Conservation (phyloP, 2,888 invertebrate genomes). For the Peribatodes rhomboidaria region DNA sequence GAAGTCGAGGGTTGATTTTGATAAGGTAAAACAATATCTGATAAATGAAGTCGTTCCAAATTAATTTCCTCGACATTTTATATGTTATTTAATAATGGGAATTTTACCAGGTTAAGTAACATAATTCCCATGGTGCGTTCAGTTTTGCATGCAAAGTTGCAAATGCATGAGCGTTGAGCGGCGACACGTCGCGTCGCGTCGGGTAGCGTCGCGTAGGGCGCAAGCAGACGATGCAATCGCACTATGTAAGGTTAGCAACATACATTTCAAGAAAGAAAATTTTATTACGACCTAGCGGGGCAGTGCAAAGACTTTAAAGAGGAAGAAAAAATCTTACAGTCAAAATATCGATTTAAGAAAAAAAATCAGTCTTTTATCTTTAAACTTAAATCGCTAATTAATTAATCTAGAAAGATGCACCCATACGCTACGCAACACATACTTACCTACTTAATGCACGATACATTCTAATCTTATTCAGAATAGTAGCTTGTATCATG, state of each 20-base stretch:
- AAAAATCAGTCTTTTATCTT: not conserved
- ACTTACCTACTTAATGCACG: too few relatives aligned
- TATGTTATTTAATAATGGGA: conserved; percentile 11
- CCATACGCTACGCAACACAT: too few relatives aligned
- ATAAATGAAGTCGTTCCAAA: not conserved
- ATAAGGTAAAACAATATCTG: too few relatives aligned
- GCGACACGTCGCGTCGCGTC: conserved; percentile 49
- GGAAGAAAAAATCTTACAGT: too few relatives aligned
- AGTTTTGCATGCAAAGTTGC: conserved; percentile 68
- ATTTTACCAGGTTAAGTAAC: conserved; percentile 40
- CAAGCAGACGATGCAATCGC: conserved; percentile 70
- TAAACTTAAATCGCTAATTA: too few relatives aligned
- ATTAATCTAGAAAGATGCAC: too few relatives aligned
- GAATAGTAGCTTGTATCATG: too few relatives aligned
- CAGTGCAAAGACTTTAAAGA: too few relatives aligned
- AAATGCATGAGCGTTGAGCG: conserved; percentile 56
- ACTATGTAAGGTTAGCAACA: conserved; percentile 52
- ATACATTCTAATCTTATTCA: too few relatives aligned
- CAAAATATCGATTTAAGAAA: too few relatives aligned
- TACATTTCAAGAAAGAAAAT: not conserved
- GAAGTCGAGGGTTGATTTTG: too few relatives aligned
- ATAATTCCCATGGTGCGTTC: conserved; percentile 59
- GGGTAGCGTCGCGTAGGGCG: conserved; percentile 58
- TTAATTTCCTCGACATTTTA: not conserved
- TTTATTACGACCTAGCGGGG: too few relatives aligned